Conservation (phyloP, 2,888 invertebrate species). For the Thymelicus acteon region DNA sequence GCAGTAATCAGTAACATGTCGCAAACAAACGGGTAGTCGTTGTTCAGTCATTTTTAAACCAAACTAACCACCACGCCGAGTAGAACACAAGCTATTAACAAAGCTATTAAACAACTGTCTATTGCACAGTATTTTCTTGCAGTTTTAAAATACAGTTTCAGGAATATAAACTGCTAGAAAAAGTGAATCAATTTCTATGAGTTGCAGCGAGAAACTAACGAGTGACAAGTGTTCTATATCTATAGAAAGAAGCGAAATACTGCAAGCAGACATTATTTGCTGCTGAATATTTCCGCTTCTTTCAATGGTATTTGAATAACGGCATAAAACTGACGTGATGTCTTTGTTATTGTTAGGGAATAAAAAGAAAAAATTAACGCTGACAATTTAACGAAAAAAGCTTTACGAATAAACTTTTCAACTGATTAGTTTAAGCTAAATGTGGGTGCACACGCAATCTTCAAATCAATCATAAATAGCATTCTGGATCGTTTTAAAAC, state of each 20-base stretch:
- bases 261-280: neutral
- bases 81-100: slow-evolving; percentile 12
- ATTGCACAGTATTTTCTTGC: neutral
- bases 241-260: slow-evolving; percentile 2
- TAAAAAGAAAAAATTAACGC: slow-evolving; percentile 1
- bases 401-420: neutral
- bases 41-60: slow-evolving; percentile 3
- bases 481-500: slow-evolving; percentile 23
- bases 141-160: neutral
- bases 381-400: slow-evolving; percentile 4
- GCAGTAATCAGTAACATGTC: slow-evolving; percentile 10
- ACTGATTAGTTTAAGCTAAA: slow-evolving; percentile 22
- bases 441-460: slow-evolving; percentile 16
- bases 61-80: slow-evolving; percentile 6
- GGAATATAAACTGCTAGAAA: slow-evolving; percentile 1
- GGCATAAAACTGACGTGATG: neutral
- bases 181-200: slow-evolving; percentile 19
- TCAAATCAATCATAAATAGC: slow-evolving; percentile 21
- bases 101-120: slow-evolving; percentile 23
- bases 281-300: neutral
- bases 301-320: neutral
- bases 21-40: neutral
- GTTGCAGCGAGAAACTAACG: neutral
- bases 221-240: slow-evolving; percentile 4
- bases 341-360: neutral